Evolutionary conservation across 2,113 vertebrate species (phyloP).

Genomic region (Xenopus borealis): DNA sequence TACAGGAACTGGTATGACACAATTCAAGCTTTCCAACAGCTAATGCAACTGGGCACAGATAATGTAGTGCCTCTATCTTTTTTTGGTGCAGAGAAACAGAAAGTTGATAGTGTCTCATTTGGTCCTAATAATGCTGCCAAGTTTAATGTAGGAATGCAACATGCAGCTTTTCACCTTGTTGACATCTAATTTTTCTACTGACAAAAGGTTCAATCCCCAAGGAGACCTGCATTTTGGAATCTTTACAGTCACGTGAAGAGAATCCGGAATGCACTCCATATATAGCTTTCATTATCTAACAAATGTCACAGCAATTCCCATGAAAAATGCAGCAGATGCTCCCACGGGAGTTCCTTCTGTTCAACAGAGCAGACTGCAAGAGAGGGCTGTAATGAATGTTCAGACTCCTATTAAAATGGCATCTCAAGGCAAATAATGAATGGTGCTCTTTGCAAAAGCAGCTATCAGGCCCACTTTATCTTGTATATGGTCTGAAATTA

Average conservation of each 20-base stretch:
- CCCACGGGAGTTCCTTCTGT: conserved; percentile 48
- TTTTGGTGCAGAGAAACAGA: conserved; percentile 30
- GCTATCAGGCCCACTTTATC: conserved; percentile 4
- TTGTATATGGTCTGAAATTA: conserved; percentile 14
- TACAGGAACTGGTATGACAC: not conserved
- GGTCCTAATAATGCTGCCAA: conserved; percentile 57
- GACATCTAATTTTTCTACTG: conserved; percentile 68
- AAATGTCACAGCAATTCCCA: conserved; percentile 45
- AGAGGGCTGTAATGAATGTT: conserved; percentile 38
- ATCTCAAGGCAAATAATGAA: conserved; percentile 26
- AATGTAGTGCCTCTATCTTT: conserved; percentile 35
- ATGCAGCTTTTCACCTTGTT: conserved; percentile 51
- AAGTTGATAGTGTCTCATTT: conserved; percentile 58
- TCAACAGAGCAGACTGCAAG: conserved; percentile 52
- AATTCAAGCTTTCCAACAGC: not conserved
- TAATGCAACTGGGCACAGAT: not conserved
- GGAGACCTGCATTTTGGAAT: conserved; percentile 57
- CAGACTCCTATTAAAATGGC: conserved; percentile 39
- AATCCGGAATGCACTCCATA: conserved; percentile 51
- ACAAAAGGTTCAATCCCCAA: conserved; percentile 60
- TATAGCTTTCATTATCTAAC: conserved; percentile 54
- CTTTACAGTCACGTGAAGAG: conserved; percentile 51
- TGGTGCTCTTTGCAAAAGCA: conserved; percentile 21
- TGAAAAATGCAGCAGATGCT: conserved; percentile 52
- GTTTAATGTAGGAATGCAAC: conserved; percentile 57